These are phyloP conservation scores for Elanus axillaris DNA, from an alignment of 2,113 vertebrate species.

Conservation along the genomic window DNA sequence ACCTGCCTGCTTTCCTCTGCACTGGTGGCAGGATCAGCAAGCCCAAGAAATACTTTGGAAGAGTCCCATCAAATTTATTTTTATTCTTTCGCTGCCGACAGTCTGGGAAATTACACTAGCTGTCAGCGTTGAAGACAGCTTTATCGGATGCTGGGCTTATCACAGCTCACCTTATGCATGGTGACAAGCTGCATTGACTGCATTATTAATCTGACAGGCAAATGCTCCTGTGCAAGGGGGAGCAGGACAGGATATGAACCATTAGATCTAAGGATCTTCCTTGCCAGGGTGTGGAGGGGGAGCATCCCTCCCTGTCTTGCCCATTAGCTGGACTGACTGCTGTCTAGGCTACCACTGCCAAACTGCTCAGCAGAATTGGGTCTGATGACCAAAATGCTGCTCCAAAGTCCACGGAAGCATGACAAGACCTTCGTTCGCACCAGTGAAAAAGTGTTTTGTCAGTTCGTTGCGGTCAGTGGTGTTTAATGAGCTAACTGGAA, in stretches of 20 bases:
- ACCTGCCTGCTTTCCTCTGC: background rate
- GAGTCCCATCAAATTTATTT: background rate
- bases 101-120: background rate
- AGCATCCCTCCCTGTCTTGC: background rate
- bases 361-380: background rate
- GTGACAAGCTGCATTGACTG: background rate
- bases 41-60: background rate
- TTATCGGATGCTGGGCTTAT: background rate
- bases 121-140: background rate
- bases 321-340: background rate
- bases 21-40: background rate
- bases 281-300: background rate
- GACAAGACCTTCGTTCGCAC: fast-evolving
- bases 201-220: background rate
- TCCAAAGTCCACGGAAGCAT: background rate
- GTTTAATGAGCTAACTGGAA: background rate
- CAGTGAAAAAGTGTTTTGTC: background rate
- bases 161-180: background rate
- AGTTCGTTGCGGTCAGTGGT: background rate
- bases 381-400: background rate
- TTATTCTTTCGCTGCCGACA: background rate
- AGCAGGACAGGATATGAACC: background rate
- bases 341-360: background rate
- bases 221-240: background rate
- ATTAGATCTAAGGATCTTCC: background rate